Evolutionary conservation across 1,140 invertebrate species (phyloP), one percentile per base, ranked within the genome.

Genomic region (Copidosoma floridanum): DNA sequence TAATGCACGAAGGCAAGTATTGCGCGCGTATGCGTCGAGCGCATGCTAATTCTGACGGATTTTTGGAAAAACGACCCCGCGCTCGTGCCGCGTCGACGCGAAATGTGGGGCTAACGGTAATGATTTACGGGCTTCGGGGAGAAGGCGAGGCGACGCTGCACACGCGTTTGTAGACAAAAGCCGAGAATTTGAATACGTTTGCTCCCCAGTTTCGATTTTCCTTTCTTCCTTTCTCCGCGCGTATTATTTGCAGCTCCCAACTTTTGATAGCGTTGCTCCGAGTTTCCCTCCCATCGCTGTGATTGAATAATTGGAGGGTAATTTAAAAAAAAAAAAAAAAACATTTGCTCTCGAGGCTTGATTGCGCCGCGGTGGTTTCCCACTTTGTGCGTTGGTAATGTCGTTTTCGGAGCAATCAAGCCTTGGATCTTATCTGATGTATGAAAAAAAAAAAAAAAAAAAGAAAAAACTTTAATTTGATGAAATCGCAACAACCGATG

Each of bases 21-120:
- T 10, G 2, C 1, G n/a, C 4, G 29, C n/a, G n/a, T n/a, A 27
- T 12, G 21, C 32, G 29, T 43, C n/a, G 16, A 27, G 23, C 16
- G 69, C 70, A 73, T 76, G 77, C 76, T 80, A 80, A 80, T 79
- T 80, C 74, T 70, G 68, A 69, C 68, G 71, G 76, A 77, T 76
- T 79, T 77, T 77, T 71, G 69, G 71, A 71, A 73, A n/a, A 75
- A 69, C 65, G 40, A 58, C 46, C 51, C 50, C 14, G 40, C 12
- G 12, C 40, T 35, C 37, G 46, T 35, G 20, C 37, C 21, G 12
- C 37, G 41, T 51, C 21, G 44, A 55, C 32, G 20, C n/a, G 23
- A 14, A 26, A 50, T 26, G 20, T 47, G 40, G 18, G 46, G 54
- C 52, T 52, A 57, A n/a, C n/a, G n/a, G n/a, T n/a, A n/a, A 72